These are phyloP conservation scores for Clinocottus analis DNA, from an alignment of 2,113 vertebrate species.

Conservation along the genomic window DNA sequence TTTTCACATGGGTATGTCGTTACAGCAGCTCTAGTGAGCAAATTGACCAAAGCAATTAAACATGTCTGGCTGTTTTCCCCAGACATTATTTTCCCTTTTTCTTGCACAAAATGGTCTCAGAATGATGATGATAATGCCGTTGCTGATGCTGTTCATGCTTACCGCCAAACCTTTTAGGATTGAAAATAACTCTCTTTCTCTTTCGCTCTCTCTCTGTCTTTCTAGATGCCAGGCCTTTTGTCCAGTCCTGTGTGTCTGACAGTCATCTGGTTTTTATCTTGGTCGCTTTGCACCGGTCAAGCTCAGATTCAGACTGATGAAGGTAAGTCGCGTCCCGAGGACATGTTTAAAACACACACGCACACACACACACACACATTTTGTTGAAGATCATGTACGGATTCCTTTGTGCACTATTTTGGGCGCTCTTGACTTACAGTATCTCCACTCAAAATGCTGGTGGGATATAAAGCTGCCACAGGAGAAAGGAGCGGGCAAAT, in stretches of 20 bases:
- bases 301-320: slow-evolving; percentile 73
- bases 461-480: slow-evolving; percentile 2
- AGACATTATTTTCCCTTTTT: slow-evolving; percentile 8
- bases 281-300: slow-evolving; percentile 55
- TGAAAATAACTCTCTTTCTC: background rate
- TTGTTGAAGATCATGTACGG: slow-evolving; percentile 18
- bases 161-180: slow-evolving; percentile 9
- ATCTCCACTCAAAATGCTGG: slow-evolving; percentile 26
- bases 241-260: slow-evolving; percentile 76
- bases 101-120: slow-evolving; percentile 10
- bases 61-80: background rate
- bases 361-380: background rate
- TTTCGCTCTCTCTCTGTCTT: background rate
- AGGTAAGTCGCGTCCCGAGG: slow-evolving; percentile 58
- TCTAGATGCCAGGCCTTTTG: slow-evolving; percentile 76
- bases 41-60: slow-evolving; percentile 15
- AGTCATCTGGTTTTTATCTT: slow-evolving; percentile 79
- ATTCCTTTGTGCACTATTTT: slow-evolving; percentile 43
- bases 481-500: background rate
- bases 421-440: slow-evolving; percentile 13
- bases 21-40: background rate
- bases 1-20: background rate
- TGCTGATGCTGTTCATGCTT: slow-evolving; percentile 17
- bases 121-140: background rate
- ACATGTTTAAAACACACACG: background rate